These are phyloP conservation scores for Hesperophylax magnus DNA, from an alignment of 1,140 invertebrate genomes.

Conservation along the genomic window DNA sequence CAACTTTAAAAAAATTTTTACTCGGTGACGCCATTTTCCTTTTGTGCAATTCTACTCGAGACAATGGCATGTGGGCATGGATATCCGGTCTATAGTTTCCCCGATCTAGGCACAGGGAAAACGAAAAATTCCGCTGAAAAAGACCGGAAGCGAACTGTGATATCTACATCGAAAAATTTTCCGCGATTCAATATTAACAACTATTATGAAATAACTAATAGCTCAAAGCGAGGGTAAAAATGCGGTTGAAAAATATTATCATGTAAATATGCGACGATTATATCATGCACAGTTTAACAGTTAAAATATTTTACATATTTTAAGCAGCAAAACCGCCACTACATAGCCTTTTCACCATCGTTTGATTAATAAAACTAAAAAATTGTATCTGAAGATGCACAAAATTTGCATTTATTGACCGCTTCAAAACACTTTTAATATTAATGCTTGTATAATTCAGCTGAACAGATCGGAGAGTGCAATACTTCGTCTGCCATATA, in stretches of 20 bases:
- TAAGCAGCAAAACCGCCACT: too few species aligned
- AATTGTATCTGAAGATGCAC: too few species aligned
- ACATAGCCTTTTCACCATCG: too few species aligned
- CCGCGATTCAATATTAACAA: slow-evolving; percentile 1
- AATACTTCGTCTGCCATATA: too few species aligned
- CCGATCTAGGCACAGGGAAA: background rate
- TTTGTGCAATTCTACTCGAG: background rate
- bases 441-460: too few species aligned
- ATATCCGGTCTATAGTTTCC: background rate
- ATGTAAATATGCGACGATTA: too few species aligned
- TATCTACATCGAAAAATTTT: background rate
- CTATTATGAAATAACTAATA: background rate
- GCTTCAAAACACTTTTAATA: too few species aligned
- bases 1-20: background rate
- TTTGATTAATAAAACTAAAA: too few species aligned
- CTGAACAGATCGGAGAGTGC: too few species aligned
- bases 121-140: slow-evolving; percentile 16
- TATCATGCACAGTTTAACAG: too few species aligned
- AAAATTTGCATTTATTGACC: too few species aligned
- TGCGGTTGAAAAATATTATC: background rate
- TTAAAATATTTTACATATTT: too few species aligned
- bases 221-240: background rate
- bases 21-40: background rate
- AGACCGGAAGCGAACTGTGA: slow-evolving; percentile 1
- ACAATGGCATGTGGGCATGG: background rate